Evolutionary conservation across 2,113 vertebrate genomes (phyloP).

Genomic region (Lamprologus tigripictilis): DNA sequence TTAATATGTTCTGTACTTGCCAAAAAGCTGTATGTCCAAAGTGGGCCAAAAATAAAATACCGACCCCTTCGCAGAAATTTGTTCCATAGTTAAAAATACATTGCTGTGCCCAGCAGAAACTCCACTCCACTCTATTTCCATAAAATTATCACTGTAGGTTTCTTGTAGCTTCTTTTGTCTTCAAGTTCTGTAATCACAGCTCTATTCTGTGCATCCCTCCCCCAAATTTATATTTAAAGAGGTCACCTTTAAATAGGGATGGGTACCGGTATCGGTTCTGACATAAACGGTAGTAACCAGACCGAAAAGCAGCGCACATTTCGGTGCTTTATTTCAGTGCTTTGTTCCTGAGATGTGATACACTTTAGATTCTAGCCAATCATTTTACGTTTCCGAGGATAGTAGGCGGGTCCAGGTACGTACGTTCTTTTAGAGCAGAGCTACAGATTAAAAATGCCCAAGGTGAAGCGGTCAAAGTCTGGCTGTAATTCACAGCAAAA

Average conservation of each 20-base stretch:
- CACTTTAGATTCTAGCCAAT: no score
- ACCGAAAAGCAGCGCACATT: no score
- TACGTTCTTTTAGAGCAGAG: no score
- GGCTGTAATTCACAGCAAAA: rapidly evolving
- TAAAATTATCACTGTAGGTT: not conserved
- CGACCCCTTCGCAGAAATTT: not conserved
- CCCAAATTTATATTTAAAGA: not conserved
- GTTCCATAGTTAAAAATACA: not conserved
- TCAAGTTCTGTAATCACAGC: not conserved
- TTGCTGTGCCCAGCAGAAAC: not conserved
- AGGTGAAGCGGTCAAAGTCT: rapidly evolving
- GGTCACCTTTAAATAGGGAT: not conserved
- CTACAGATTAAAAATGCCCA: no score
- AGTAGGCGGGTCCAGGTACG: no score
- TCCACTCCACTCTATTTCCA: not conserved
- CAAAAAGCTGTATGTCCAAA: not conserved
- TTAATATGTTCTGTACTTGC: not conserved
- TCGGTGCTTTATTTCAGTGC: no score
- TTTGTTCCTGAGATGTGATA: no score
- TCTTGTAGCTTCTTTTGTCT: not conserved
- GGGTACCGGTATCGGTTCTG: no score
- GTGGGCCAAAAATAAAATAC: not conserved
- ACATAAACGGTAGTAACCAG: no score
- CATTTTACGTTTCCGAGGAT: no score
- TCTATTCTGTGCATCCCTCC: not conserved